Evolutionary conservation across 2,113 vertebrate genomes (phyloP).

Genomic region (Gymnobelideus leadbeateri): DNA sequence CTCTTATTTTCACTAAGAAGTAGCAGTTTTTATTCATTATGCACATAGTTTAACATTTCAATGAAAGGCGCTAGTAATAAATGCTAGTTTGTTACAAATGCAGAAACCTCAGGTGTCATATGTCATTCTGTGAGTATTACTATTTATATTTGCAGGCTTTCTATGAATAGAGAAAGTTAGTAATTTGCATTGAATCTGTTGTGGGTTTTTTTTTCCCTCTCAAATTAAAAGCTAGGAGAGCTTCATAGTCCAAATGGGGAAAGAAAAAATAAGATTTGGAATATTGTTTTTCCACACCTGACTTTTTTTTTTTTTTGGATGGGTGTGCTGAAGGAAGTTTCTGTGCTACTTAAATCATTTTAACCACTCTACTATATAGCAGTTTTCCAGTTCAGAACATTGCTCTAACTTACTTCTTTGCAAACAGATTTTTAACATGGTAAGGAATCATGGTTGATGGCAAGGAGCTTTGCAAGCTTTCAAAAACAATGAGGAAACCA

Average conservation of each 20-base stretch:
- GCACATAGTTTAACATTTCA: slow-evolving; percentile 10
- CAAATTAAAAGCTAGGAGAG: neutral
- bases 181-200: neutral
- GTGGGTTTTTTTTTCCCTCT: neutral
- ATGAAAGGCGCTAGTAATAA: neutral
- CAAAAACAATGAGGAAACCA: neutral
- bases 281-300: neutral
- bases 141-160: neutral
- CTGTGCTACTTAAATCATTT: neutral
- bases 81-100: neutral
- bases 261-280: neutral
- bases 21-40: neutral
- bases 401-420: neutral
- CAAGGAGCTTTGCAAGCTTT: neutral
- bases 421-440: neutral
- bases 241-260: neutral
- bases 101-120: neutral
- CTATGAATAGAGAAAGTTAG: neutral
- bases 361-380: neutral
- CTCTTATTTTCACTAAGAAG: neutral
- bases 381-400: neutral
- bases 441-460: neutral
- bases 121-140: neutral
- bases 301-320: neutral
- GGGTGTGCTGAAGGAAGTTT: neutral